Evolutionary conservation across 2,113 vertebrate genomes (phyloP).

Genomic region (Pachycephala philippinensis): DNA sequence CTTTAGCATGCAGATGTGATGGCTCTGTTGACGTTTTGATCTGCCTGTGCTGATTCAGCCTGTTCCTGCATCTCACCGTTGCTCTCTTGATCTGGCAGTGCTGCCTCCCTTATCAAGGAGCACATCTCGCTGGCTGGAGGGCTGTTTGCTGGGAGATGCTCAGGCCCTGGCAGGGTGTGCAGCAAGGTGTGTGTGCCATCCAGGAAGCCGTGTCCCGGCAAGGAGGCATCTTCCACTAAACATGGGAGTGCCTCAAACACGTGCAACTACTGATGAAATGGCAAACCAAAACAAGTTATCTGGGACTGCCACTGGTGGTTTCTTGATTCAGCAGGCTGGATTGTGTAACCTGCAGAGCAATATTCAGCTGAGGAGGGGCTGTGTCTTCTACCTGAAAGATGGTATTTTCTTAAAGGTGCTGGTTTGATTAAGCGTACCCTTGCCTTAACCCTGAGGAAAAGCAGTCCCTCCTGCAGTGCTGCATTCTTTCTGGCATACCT

Average conservation of each 20-base stretch:
- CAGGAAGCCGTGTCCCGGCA: not conserved
- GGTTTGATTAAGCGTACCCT: not conserved
- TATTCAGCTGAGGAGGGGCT: not conserved
- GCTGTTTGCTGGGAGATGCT: not conserved
- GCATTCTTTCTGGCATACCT: not conserved
- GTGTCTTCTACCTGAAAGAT: not conserved
- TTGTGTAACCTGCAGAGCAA: not conserved
- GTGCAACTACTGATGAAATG: not conserved
- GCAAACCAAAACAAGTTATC: not conserved
- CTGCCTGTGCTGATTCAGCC: not conserved
- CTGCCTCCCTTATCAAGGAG: not conserved
- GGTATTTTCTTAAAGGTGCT: not conserved
- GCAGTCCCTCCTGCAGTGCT: not conserved
- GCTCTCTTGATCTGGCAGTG: not conserved
- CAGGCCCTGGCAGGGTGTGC: not conserved
- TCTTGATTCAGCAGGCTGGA: not conserved
- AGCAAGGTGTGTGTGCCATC: rapidly evolving
- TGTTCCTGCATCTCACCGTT: not conserved
- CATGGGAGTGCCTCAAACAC: rapidly evolving
- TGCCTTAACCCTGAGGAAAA: not conserved
- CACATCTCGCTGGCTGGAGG: not conserved
- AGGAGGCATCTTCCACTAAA: not conserved
- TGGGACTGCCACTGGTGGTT: not conserved
- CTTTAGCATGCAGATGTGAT: not conserved
- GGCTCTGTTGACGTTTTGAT: not conserved